Base-by-base conservation (phyloP, 2,113 vertebrate species). In the Cynocephalus volans region DNA sequence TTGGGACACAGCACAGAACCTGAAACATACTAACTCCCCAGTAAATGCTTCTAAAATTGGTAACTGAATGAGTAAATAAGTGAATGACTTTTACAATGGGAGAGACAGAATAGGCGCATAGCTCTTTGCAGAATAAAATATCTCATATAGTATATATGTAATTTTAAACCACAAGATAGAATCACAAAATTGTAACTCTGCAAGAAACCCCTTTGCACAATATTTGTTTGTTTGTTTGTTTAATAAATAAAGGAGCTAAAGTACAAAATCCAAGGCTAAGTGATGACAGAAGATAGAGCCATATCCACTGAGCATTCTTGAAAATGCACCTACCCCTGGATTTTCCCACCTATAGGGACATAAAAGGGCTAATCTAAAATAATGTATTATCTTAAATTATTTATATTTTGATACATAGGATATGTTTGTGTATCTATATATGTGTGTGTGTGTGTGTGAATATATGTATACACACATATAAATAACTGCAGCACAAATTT, bases 191-290 rank as follows among this genome's bases (percentile, higher is more conserved):
- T 58, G 1, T 85, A 81, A 95, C 41, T 94, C 36, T 41, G 26
- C 94, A 79, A 92, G 36, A 60, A 69, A 62, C 54, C 45, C 8
- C 19, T 7, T 79, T 83, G 21, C 9, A 50, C 15, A 80, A 54
- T 45, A 56, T 36, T 69, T 77, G 4, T 52, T 85, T 31, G 4
- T 70, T 84, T 73, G 17, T 41, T 81, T 97, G 36, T 89, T 84
- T 79, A 80, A 89, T 90, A 93, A 89, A 82, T 73, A 33, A 96
- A 93, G 31, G 3, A 76, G 76, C 14, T 48, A 88, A 95, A 80
- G 4, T 33, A 75, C 52, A 95, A 75, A 90, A 26, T 96, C 73
- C 45, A 52, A 77, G 75, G 31, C 50, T 91, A 85, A 82, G 17
- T 80, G 18, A 33, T 88, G 12, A 67, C 26, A 80, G 19, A 93